Percentiles rank a stretch among this genome's conserved stretches.
These are phyloP conservation scores for Arrhamphus sclerolepis DNA, from an alignment of 2,797 vertebrate genomes.

Conservation along the genomic window DNA sequence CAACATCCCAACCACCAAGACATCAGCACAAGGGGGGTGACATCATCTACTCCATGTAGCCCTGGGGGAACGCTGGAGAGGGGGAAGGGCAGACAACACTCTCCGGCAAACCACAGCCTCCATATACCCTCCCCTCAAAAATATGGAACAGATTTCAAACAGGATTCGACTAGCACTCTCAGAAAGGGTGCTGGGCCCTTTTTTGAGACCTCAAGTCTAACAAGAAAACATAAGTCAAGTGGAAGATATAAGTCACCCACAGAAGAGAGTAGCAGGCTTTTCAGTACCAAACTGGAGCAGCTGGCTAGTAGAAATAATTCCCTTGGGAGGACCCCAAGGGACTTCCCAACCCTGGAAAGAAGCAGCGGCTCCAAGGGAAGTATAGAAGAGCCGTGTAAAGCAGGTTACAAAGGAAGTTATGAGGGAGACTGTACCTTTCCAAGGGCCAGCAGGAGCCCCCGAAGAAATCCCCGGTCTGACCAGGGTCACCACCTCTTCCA, in stretches of 20 bases:
- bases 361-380: conserved; percentile 78
- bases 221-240: conserved; percentile 70
- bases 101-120: conserved; percentile 78
- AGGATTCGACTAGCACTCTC: conserved; percentile 66
- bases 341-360: conserved; percentile 85
- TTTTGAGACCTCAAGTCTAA: conserved; percentile 63
- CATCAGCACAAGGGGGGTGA: conserved; percentile 51
- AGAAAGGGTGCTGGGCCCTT: conserved; percentile 70
- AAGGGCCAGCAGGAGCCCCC: conserved; percentile 84
- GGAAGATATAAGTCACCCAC: conserved; percentile 78
- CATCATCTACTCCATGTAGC: conserved; percentile 75
- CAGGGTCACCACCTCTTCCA: conserved; percentile 65
- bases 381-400: conserved; percentile 72
- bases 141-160: conserved; percentile 86
- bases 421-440: conserved; percentile 88
- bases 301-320: conserved; percentile 88
- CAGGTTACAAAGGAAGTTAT: conserved; percentile 41
- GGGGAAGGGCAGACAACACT: conserved; percentile 81
- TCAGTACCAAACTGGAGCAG: conserved; percentile 91
- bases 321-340: conserved; percentile 81
- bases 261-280: conserved; percentile 87
- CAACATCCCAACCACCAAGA: conserved; percentile 76
- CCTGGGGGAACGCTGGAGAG: conserved; percentile 83
- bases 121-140: conserved; percentile 83
- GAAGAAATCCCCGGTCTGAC: conserved; percentile 82